Evolutionary conservation across 2,888 invertebrate genomes (phyloP), one percentile per base, ranked within the genome.

Genomic region (Drosophila formosana): DNA sequence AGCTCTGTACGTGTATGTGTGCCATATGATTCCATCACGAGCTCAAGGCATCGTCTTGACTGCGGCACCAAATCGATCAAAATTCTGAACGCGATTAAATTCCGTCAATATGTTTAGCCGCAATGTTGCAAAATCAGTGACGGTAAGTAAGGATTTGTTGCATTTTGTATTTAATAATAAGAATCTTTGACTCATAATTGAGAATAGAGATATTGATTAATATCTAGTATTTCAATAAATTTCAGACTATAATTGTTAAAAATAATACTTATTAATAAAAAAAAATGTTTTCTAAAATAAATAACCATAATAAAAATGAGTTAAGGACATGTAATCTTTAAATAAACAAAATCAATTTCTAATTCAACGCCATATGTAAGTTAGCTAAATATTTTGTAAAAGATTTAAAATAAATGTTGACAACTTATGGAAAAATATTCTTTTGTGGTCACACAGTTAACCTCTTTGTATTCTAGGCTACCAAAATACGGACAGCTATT

Each of bases 401-500:
- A 5, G 37, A n/a, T 4, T 47, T 45, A 5, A 11, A 37, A 18
- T 55, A 43, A 23, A 26, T 37, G 45, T 47, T 49, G 28, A 4
- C 18, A 34, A 25, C 18, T 25, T 13, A 3, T 49, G 43, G 7
- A 8, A 46, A 43, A 37, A 30, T 34, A 18, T 52, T 39, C 49
- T 28, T 58, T 70, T 66, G 55, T 71, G 61, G 52, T 60, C 39
- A 64, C 73, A 66, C 7, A 43, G 46, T 56, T 55, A 8, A 50
- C 28, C 13, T 43, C 26, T 46, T 34, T 28, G 8, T 18, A 11
- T 5, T 18, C n/a, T 37, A 11, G 37, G n/a, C 30, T 30, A 25
- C 26, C 60, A 34, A 46, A 46, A 50, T 28, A 28, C 52, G 41
- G 39, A 13, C n/a, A 13, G n/a, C 47, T 25, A 43, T 52, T 34